Percentiles rank a stretch among this genome's conserved stretches.
phyloP scores from a whole-genome alignment of 2,113 vertebrate genomes.

The Ceratotherium simum region DNA sequence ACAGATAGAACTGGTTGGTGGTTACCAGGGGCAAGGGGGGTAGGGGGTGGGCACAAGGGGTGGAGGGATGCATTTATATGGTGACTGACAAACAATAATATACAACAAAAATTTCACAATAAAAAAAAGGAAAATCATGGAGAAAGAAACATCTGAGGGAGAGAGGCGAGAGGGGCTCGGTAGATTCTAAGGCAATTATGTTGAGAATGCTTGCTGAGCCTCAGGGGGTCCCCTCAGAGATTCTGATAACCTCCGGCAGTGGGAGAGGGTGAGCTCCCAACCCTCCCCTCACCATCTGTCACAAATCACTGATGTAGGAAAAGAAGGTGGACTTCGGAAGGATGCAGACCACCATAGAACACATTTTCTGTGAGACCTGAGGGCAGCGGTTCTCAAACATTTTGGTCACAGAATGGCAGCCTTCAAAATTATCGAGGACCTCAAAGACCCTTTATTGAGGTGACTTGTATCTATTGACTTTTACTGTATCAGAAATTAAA shows the following conservation, averaged over 20 bases:
- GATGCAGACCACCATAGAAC: background rate
- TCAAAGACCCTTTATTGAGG: background rate
- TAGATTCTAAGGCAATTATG: background rate
- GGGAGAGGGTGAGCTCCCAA: background rate
- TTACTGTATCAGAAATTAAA: background rate
- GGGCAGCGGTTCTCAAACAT: background rate
- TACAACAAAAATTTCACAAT: too few species aligned
- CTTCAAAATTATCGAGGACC: constrained; percentile 1
- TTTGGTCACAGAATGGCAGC: background rate
- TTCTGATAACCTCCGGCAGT: background rate
- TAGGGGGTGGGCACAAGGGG: too few species aligned
- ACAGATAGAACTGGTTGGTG: too few species aligned
- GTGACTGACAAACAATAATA: too few species aligned
- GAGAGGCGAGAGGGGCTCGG: background rate
- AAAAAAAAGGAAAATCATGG: background rate
- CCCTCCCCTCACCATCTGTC: background rate
- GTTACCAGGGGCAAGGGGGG: too few species aligned
- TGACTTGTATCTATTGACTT: background rate
- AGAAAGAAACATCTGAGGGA: background rate
- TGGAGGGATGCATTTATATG: too few species aligned
- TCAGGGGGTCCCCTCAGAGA: background rate
- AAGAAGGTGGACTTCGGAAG: background rate
- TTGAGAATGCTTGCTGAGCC: background rate
- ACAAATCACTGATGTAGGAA: background rate
- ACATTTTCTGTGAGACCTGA: background rate